These are phyloP conservation scores for Trissolcus brochymenae DNA, from an alignment of 2,888 invertebrate genomes.

Conservation along the genomic window DNA sequence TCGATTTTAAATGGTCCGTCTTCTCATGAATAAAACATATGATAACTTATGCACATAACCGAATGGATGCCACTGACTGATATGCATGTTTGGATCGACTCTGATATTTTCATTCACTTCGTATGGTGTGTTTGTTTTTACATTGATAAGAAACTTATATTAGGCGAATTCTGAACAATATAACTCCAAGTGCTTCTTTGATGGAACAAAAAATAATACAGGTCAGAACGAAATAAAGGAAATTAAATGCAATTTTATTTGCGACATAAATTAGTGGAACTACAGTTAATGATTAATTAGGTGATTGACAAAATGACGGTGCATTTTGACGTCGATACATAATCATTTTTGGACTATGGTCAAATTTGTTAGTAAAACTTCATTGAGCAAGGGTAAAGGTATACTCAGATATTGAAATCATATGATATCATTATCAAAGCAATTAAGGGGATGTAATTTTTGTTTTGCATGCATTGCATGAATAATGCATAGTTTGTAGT, in stretches of 20 bases:
- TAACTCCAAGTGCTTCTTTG: background rate
- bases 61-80: slow-evolving; percentile 38
- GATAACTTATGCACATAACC: slow-evolving; percentile 45
- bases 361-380: slow-evolving; percentile 27
- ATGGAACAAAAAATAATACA: too few species aligned
- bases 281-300: too few species aligned
- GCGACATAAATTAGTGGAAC: too few species aligned
- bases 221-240: too few species aligned
- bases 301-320: too few species aligned
- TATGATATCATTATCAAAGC: too few species aligned
- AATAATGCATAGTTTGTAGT: too few species aligned
- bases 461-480: too few species aligned
- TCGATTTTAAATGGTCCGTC: slow-evolving; percentile 45
- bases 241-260: too few species aligned
- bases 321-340: too few species aligned
- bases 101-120: slow-evolving; percentile 49
- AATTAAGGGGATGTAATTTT: too few species aligned
- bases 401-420: background rate
- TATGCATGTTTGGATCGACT: slow-evolving; percentile 49
- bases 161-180: slow-evolving; percentile 17
- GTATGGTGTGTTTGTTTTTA: slow-evolving; percentile 35
- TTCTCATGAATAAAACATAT: slow-evolving; percentile 52
- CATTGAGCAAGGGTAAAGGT: slow-evolving; percentile 19
- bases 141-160: slow-evolving; percentile 42
- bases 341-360: too few species aligned